Conservation (phyloP, 1,140 invertebrate species). For the Bombus haemorrhoidalis region DNA sequence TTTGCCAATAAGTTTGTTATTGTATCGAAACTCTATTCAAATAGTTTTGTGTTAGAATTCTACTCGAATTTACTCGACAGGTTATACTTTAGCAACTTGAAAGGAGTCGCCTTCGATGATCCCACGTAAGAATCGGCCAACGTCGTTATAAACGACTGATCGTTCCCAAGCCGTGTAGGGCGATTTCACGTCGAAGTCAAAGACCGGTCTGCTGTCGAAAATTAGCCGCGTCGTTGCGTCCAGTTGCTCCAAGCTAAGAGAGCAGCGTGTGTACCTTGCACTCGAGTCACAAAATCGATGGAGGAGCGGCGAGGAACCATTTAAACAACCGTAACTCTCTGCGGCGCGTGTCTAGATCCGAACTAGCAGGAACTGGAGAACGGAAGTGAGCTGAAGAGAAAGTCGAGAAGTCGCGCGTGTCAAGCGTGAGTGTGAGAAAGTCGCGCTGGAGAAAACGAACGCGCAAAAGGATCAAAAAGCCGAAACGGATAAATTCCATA, state of each 20-base stretch:
- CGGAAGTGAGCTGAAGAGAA: not conserved
- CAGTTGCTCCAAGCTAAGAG: not conserved
- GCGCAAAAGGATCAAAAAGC: not conserved
- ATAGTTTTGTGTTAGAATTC: not conserved
- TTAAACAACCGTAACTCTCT: conserved; percentile 17
- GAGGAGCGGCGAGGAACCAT: conserved; percentile 17
- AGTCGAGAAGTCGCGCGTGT: no score
- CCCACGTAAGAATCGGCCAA: not conserved
- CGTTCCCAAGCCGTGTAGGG: not conserved
- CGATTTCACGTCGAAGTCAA: conserved; percentile 5
- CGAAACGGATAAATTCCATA: not conserved
- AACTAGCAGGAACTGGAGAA: not conserved
- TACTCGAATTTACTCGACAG: not conserved
- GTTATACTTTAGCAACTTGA: not conserved
- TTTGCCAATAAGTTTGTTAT: no score
- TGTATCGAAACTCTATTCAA: not conserved
- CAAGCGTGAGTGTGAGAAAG: no score
- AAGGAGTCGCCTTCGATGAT: not conserved
- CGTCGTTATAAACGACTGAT: not conserved
- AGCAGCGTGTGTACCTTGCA: not conserved
- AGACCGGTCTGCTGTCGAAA: not conserved
- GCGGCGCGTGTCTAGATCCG: not conserved
- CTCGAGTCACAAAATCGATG: conserved; percentile 38
- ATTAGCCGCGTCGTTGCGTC: conserved; percentile 4
- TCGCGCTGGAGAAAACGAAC: not conserved